Evolutionary conservation across 2,113 vertebrate species (phyloP), one percentile per base, ranked within the genome.

Genomic region (Garra rufa): DNA sequence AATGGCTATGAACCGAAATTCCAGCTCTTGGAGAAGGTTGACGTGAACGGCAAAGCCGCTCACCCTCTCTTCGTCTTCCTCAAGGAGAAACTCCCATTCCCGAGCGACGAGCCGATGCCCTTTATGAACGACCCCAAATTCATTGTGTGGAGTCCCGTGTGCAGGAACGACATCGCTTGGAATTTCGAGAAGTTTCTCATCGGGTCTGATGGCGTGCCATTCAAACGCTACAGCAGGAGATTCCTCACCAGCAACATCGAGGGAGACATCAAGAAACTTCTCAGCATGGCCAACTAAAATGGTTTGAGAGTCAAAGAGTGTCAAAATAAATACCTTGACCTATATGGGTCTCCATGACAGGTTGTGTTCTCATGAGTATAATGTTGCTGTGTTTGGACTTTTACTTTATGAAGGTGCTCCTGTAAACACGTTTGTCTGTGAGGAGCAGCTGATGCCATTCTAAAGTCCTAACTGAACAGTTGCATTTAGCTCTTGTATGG

Each of bases 161-260:
- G 92, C 88, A 92, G 96, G 77, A 95, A 92, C 48, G 96, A 96
- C 78, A 71, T 96, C 61, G 55, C 95, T 81, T 96, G 96, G 96
- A 96, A 96, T 87, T 96, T 96, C 5, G 95, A 96, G 87, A 96
- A 96, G 93, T 96, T 96, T 88, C 94, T 96, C 8, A 92, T 96
- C 4, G 92, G 89, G 26, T 91, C 89, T 0, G 94, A 96, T 6
- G 95, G 95, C 0, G 88, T 93, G n/a, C 95, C 95, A 0, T 94
- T 94, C 87, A 95, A 93, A 57, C 93, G 96, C n/a, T 96, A 96
- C 92, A 94, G 95, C 91, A 93, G 94, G 52, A 91, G 86, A 15
- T 96, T 92, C 5, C 92, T 94, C 43, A 97, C 96, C 81, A 95
- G 93, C 85, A 91, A 93, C 88, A 93, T 97, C 30, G 92, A 95